A percentile compares a stretch with the other conserved stretches of the same genome.
Evolutionary conservation across 2,888 invertebrate species (phyloP).

Genomic region (Cerceris ruficornis): DNA sequence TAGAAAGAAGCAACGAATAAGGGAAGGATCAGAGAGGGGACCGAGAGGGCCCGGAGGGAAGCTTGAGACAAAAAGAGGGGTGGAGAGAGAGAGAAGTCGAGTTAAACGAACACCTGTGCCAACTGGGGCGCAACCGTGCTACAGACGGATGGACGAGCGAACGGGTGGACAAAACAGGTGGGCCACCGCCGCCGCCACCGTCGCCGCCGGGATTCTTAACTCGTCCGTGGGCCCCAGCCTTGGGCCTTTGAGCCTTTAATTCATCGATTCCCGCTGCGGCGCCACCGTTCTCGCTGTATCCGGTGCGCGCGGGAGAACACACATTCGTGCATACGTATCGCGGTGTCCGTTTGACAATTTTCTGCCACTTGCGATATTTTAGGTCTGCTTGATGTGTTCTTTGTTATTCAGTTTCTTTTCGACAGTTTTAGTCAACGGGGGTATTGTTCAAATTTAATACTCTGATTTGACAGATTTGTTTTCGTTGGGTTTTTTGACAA

Average conservation of each 20-base stretch:
- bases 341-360: too few relatives aligned
- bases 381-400: too few relatives aligned
- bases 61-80: constrained; percentile 9
- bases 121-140: constrained; percentile 79
- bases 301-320: not conserved
- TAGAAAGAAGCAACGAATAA: too few relatives aligned
- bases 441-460: too few relatives aligned
- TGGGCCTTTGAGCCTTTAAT: constrained; percentile 42
- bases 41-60: constrained; percentile 3
- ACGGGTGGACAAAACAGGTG: constrained; percentile 81
- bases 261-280: constrained; percentile 54
- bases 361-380: too few relatives aligned
- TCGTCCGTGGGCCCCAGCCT: constrained; percentile 54
- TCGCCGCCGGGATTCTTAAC: constrained; percentile 71
- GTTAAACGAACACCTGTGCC: constrained; percentile 80
- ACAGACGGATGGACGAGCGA: constrained; percentile 72
- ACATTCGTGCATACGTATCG: not conserved
- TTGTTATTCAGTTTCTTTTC: too few relatives aligned
- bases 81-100: constrained; percentile 59
- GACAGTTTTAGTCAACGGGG: too few relatives aligned
- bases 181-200: constrained; percentile 53
- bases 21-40: too few relatives aligned
- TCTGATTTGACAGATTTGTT: too few relatives aligned
- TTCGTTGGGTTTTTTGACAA: too few relatives aligned
- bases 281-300: constrained; percentile 41